phyloP scores from a whole-genome alignment of 2,113 vertebrate species.

The Grantiella picta region DNA sequence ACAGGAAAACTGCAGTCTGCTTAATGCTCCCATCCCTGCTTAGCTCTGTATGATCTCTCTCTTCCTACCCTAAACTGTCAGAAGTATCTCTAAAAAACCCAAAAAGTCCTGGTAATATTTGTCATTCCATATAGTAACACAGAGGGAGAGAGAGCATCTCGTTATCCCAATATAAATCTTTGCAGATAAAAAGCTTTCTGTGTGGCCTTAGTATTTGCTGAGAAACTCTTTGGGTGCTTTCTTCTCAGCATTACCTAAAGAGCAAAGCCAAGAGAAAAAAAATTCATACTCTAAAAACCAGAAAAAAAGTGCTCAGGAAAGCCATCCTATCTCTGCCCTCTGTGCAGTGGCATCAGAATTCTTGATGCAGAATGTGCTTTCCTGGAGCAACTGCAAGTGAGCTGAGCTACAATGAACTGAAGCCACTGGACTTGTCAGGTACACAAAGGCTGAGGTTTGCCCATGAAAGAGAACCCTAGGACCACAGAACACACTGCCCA shows the following conservation, averaged over 20 bases:
- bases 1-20: neutral
- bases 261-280: neutral
- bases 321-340: neutral
- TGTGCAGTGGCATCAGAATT: neutral
- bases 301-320: neutral
- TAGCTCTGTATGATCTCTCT: neutral
- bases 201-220: neutral
- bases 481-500: neutral
- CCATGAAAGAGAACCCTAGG: accelerated
- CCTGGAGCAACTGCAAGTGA: neutral
- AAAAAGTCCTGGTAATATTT: neutral
- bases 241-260: neutral
- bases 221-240: neutral
- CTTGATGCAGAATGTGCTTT: neutral
- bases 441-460: neutral
- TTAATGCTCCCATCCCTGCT: neutral
- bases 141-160: neutral
- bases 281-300: neutral
- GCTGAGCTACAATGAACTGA: neutral
- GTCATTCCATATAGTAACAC: neutral
- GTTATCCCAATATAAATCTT: neutral
- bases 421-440: neutral
- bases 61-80: neutral
- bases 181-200: neutral
- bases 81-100: neutral